These are phyloP conservation scores for Lycopodina hypogea DNA, from an alignment of 37 sponge, comb jelly and placozoan genomes.

Conservation along the genomic window DNA sequence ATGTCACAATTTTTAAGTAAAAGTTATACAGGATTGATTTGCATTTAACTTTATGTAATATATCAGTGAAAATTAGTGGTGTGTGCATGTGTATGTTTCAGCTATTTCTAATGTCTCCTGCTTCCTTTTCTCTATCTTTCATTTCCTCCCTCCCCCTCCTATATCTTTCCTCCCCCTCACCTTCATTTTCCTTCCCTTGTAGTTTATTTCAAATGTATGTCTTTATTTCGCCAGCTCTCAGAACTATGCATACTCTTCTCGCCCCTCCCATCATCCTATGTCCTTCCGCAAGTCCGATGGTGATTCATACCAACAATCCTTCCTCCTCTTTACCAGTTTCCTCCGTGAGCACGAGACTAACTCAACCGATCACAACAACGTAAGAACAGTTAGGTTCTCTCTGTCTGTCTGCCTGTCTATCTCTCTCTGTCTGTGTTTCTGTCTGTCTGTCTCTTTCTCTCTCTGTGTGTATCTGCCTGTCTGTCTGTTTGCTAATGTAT, in stretches of 20 bases:
- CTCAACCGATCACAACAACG: not conserved
- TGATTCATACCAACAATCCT: slow-evolving; percentile 51
- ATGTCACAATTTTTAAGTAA: too few species aligned
- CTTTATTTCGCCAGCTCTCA: not conserved
- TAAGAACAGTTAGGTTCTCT: too few species aligned
- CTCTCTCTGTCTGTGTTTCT: not conserved
- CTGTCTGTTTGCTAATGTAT: too few species aligned
- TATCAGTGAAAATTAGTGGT: too few species aligned
- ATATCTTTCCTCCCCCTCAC: not conserved
- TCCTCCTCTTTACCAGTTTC: slow-evolving; percentile 42
- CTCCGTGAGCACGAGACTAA: slow-evolving; percentile 32
- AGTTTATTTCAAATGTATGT: not conserved
- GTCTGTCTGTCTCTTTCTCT: not conserved
- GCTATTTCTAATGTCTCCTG: too few species aligned
- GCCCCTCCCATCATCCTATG: slow-evolving; percentile 36
- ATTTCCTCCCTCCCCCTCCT: not conserved
- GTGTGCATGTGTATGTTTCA: too few species aligned
- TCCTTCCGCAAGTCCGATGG: slow-evolving; percentile 32
- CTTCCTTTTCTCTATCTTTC: not conserved
- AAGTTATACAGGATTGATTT: too few species aligned
- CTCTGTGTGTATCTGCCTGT: not conserved
- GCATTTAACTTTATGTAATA: too few species aligned
- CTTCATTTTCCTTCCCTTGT: not conserved
- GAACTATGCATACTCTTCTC: slow-evolving; percentile 7
- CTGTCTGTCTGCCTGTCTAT: too few species aligned